Evolutionary conservation across 2,888 invertebrate species (phyloP).

Genomic region (Brachypalpus laphriformis): DNA sequence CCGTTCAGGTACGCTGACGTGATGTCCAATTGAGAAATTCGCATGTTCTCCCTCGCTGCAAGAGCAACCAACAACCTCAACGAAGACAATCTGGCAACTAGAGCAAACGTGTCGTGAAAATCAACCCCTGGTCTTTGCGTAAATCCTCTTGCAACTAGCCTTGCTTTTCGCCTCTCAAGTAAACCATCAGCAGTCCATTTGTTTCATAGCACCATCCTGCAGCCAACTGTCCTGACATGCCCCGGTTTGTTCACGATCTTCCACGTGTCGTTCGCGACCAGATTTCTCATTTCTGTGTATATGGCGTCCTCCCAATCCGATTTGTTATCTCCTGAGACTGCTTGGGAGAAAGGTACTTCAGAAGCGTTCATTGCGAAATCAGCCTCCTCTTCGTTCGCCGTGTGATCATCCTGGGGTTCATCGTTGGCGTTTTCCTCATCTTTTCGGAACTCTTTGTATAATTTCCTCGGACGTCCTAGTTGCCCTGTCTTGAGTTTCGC

Average conservation of each 20-base stretch:
- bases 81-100: too few relatives aligned
- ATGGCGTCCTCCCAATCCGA: slow-evolving; percentile 28
- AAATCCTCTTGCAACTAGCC: slow-evolving; percentile 73
- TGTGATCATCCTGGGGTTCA: not conserved
- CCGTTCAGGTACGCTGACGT: slow-evolving; percentile 74
- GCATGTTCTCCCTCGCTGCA: slow-evolving; percentile 64
- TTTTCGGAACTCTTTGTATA: not conserved
- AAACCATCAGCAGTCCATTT: slow-evolving; percentile 76
- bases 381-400: not conserved
- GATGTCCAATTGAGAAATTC: slow-evolving; percentile 72
- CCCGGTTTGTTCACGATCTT: slow-evolving; percentile 70
- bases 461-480: slow-evolving; percentile 27
- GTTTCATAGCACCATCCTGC: slow-evolving; percentile 76
- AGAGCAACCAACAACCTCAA: slow-evolving; percentile 73
- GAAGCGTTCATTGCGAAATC: slow-evolving; percentile 25
- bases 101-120: slow-evolving; percentile 75
- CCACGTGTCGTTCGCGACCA: slow-evolving; percentile 73
- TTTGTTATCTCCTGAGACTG: slow-evolving; percentile 10
- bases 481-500: not conserved
- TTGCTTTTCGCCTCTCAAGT: too few relatives aligned
- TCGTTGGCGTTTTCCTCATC: not conserved
- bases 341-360: not conserved
- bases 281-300: slow-evolving; percentile 3
- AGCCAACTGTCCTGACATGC: slow-evolving; percentile 74
- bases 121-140: slow-evolving; percentile 76